Conservation (phyloP, 2,888 invertebrate genomes). For the Phyllotreta cruciferae region DNA sequence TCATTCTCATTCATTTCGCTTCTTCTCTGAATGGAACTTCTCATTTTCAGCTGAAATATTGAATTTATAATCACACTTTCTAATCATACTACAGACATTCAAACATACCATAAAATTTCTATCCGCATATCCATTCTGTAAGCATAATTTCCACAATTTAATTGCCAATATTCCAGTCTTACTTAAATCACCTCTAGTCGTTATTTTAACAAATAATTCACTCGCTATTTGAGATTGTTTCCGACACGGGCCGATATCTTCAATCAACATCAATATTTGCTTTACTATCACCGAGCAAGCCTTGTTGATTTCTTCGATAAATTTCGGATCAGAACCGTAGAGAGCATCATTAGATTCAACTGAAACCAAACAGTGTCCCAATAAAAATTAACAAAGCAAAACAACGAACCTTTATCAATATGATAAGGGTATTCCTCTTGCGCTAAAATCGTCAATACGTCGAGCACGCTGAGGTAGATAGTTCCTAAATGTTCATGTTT, state of each 20-base stretch:
- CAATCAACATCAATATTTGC: constrained; percentile 74
- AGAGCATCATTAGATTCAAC: constrained; percentile 93
- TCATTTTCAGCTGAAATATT: too few relatives aligned
- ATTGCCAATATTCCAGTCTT: constrained; percentile 68
- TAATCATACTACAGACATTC: constrained; percentile 18
- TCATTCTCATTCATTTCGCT: too few relatives aligned
- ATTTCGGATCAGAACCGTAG: constrained; percentile 89
- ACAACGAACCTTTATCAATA: constrained; percentile 74
- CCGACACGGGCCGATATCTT: constrained; percentile 67
- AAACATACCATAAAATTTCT: constrained; percentile 53
- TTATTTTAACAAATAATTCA: constrained; percentile 75
- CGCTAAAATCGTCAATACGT: constrained; percentile 78
- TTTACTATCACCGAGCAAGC: constrained; percentile 79
- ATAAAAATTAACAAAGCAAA: neutral
- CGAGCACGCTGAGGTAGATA: constrained; percentile 78
- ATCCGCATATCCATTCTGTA: constrained; percentile 65
- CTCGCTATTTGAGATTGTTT: constrained; percentile 77
- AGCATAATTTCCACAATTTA: constrained; percentile 83
- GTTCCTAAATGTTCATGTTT: constrained; percentile 71
- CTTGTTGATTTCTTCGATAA: constrained; percentile 79
- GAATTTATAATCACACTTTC: neutral
- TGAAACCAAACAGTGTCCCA: constrained; percentile 53
- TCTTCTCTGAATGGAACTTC: too few relatives aligned
- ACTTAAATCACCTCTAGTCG: constrained; percentile 69
- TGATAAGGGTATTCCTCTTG: constrained; percentile 88